phyloP scores from a whole-genome alignment of 1,140 invertebrate species.

The Drosophila malerkotliana region DNA sequence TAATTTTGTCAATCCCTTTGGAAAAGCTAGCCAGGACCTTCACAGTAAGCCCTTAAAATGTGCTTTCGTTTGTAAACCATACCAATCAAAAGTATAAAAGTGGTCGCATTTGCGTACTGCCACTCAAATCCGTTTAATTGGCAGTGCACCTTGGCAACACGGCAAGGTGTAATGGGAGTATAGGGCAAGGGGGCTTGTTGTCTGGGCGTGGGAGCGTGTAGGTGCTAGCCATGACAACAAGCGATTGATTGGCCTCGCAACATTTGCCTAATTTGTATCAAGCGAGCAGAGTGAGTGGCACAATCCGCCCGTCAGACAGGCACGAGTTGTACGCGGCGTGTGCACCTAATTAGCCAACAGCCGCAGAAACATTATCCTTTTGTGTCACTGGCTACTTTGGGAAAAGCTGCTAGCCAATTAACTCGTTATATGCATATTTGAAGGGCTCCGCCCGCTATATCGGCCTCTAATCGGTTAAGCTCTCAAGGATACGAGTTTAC shows the following conservation, averaged over 20 bases:
- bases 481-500: not conserved
- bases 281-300: slow-evolving; percentile 25
- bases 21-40: not conserved
- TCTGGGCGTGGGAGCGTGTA: slow-evolving; percentile 15
- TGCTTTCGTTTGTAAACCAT: not conserved
- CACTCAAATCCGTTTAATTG: slow-evolving; percentile 41
- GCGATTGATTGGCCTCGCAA: slow-evolving; percentile 30
- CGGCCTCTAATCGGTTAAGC: slow-evolving; percentile 14
- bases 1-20: not conserved
- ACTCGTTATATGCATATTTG: slow-evolving; percentile 57
- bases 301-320: slow-evolving; percentile 58
- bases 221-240: slow-evolving; percentile 58
- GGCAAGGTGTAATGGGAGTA: slow-evolving; percentile 2
- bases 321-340: slow-evolving; percentile 26
- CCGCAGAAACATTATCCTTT: slow-evolving; percentile 62
- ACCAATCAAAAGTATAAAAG: slow-evolving; percentile 24
- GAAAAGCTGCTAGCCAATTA: slow-evolving; percentile 54
- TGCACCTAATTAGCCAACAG: slow-evolving; percentile 61
- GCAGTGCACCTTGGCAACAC: slow-evolving; percentile 42
- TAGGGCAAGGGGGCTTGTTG: not conserved
- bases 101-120: slow-evolving; percentile 33
- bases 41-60: not conserved
- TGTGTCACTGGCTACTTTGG: slow-evolving; percentile 26
- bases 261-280: slow-evolving; percentile 69
- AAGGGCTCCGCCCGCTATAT: slow-evolving; percentile 3